These are phyloP conservation scores for Sebastes oblongus DNA, from an alignment of 2,797 vertebrate species.

Conservation along the genomic window DNA sequence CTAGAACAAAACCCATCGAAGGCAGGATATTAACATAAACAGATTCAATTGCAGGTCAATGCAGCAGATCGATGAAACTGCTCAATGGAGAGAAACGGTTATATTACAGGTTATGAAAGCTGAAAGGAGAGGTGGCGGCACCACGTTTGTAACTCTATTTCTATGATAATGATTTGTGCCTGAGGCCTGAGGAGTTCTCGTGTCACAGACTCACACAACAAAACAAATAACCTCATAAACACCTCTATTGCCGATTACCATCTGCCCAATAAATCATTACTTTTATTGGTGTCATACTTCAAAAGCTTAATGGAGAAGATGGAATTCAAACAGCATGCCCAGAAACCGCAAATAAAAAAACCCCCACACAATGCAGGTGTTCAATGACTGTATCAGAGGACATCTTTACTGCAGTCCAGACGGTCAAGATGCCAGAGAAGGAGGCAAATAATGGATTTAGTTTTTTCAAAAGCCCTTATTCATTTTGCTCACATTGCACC, in stretches of 20 bases:
- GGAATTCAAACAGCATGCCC: constrained; percentile 33
- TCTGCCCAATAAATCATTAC: constrained; percentile 48
- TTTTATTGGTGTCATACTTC: constrained; percentile 45
- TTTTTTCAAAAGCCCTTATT: neutral
- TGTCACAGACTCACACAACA: constrained; percentile 38
- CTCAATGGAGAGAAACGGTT: constrained; percentile 43
- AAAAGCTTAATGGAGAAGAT: constrained; percentile 41
- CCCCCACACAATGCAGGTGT: constrained; percentile 20
- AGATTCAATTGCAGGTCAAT: constrained; percentile 66
- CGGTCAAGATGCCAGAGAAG: constrained; percentile 18
- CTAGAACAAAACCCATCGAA: constrained; percentile 43
- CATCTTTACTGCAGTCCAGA: constrained; percentile 21
- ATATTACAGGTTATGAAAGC: constrained; percentile 53
- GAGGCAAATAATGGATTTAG: neutral
- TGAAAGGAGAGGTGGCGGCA: constrained; percentile 38
- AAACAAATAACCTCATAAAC: constrained; percentile 67
- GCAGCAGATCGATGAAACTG: constrained; percentile 51
- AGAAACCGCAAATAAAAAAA: constrained; percentile 27
- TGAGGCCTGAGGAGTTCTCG: constrained; percentile 26
- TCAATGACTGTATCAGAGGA: constrained; percentile 29
- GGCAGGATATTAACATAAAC: constrained; percentile 52
- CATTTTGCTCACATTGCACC: neutral
- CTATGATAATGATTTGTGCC: constrained; percentile 44
- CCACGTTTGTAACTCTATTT: constrained; percentile 44
- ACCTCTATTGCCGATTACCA: constrained; percentile 43